Base-by-base conservation (phyloP, 2,113 vertebrate genomes). In the Sander lucioperca region DNA sequence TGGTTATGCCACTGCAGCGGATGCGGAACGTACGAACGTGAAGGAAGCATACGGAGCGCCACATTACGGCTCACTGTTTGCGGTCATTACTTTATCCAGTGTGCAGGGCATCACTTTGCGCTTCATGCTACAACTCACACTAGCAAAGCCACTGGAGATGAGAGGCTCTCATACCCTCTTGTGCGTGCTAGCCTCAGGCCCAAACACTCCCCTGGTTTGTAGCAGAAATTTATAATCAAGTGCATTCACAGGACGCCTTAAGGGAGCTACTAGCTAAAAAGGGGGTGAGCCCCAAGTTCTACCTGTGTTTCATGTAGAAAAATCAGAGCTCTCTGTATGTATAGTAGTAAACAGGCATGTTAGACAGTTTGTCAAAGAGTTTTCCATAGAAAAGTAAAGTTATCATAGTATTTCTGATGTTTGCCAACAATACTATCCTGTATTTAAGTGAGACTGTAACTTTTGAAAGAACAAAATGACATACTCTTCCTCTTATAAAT, bases 121-220 rank as follows among this genome's bases (percentile, higher is more conserved):
- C 84, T 80, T 75, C 59, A 70, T 58, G 82, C 79, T 48, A 76
- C 56, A 23, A 18, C 82, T 80, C 79, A 47, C 73, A 70, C 61
- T 43, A 21, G 48, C 14, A n/a, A 65, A 69, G 64, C 39, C 82
- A 73, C 77, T 81, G 8, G 15, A 77, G 75, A 89, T 54, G 47
- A 77, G 67, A 77, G 79, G 53, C 58, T 78, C 78, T 66, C 53
- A 30, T 45, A 30, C 62, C 43, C 67, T 21, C 69, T 59, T 5
- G n/a, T 68, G 63, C 54, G 67, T 19, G 64, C 63, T 12, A 23
- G 68, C 68, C 25, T 39, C 56, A 5, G 78, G 89, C 81, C 63
- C 64, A 43, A 43, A 73, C 67, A 57, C 23, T 15, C 82, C 13
- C 1, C 70, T 9, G 57, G 64, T 59, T 74, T 77, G 54, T 36